Evolutionary conservation across 2,113 vertebrate genomes (phyloP), one percentile per base, ranked within the genome.

Genomic region (Macrotus californicus): DNA sequence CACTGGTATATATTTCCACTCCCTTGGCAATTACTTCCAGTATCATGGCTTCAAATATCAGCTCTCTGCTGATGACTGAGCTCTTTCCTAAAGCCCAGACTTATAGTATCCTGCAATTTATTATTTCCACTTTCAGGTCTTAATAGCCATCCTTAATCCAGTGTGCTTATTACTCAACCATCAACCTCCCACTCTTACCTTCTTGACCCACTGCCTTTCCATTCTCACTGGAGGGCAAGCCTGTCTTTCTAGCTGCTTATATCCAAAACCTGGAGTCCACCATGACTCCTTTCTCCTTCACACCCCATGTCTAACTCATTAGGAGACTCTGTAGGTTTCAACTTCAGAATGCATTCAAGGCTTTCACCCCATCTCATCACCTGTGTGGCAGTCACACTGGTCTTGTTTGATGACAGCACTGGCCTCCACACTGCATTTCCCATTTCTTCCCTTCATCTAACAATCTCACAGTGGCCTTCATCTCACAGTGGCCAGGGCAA

Each of bases 281-380:
- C 0, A 2, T 2, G 4, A 13, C 1, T 50, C 19, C 7, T 66
- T 7, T 21, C 72, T 76, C 36, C 31, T 0, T 3, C 41, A 36
- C 13, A 48, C 22, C 5, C 16, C 13, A 59, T 1, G 0, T 12
- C 31, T 12, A 61, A 29, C 7, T 39, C 15, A 5, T 5, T 12
- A 34, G 2, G 16, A 12, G 26, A 15, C 21, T 26, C 56, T 43
- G 26, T 0, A 3, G 36, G 10, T 1, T 41, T 39, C 13, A 79
- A 19, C 18, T 59, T 61, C 43, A 82, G 34, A 26, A 54, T 36
- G 29, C 19, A 56, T 7, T 21, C 2, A 0, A 43, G 76, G 29
- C 15, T 21, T 36, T 41, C 22, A 34, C 1, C 9, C 22, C 31
- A 41, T 36, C 22, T 72, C 2, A 4, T 43, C 2, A 5, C 3